A percentile compares a stretch with the other conserved stretches of the same genome.
phyloP scores from a whole-genome alignment of 1,140 invertebrate species.

The Apis laboriosa region DNA sequence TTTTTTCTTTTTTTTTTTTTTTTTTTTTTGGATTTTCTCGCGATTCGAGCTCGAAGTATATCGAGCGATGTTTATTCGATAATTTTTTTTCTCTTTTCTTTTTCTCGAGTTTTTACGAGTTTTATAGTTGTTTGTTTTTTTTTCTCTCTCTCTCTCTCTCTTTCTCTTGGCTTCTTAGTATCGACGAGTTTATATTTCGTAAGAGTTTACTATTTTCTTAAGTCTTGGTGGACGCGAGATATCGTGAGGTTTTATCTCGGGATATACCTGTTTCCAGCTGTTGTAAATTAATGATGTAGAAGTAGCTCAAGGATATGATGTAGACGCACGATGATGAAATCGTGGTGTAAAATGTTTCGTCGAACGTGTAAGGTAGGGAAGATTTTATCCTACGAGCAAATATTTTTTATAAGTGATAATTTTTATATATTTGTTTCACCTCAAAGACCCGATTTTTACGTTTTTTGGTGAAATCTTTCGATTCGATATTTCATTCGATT shows the following conservation, averaged over 20 bases:
- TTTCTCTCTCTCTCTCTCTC: background rate
- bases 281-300: slow-evolving; percentile 36
- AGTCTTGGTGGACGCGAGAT: slow-evolving; percentile 2
- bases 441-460: no score
- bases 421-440: no score
- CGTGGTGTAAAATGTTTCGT: slow-evolving; percentile 22
- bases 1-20: no score
- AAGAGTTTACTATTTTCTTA: slow-evolving; percentile 3
- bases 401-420: no score
- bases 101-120: no score
- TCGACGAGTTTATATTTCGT: background rate
- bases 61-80: no score
- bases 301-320: slow-evolving; percentile 40
- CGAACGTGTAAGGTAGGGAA: background rate
- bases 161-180: background rate
- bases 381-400: slow-evolving; percentile 10
- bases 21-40: no score
- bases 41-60: no score
- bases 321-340: slow-evolving; percentile 28
- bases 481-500: no score
- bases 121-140: no score
- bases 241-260: slow-evolving; percentile 1
- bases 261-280: slow-evolving; percentile 37
- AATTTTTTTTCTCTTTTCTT: no score
- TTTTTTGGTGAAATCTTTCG: no score